Conservation (phyloP, 2,113 vertebrate species). For the Heterotis niloticus region DNA sequence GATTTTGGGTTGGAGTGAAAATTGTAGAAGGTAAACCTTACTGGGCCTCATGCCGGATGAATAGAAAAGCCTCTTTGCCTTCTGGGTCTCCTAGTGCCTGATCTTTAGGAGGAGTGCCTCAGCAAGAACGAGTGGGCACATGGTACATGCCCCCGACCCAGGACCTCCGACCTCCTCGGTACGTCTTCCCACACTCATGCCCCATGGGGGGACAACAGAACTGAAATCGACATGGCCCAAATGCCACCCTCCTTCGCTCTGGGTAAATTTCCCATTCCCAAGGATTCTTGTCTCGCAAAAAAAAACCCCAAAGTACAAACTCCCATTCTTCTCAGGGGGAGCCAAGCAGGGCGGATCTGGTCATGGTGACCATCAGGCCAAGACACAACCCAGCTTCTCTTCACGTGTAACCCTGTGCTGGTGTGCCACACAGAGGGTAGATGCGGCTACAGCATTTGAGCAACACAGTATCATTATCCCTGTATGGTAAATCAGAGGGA, state of each 20-base stretch:
- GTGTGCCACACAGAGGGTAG: neutral
- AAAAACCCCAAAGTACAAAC: neutral
- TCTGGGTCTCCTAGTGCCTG: too few species aligned
- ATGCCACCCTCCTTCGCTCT: slow-evolving; percentile 7
- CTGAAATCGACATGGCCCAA: neutral
- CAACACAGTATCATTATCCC: slow-evolving; percentile 17
- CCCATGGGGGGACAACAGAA: neutral
- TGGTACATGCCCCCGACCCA: neutral
- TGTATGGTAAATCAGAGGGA: slow-evolving; percentile 12
- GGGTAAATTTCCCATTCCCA: neutral
- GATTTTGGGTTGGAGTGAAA: neutral
- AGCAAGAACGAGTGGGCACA: neutral
- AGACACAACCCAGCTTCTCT: neutral
- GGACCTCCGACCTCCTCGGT: neutral
- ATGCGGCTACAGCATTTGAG: neutral
- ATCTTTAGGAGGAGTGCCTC: too few species aligned
- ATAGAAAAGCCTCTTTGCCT: neutral
- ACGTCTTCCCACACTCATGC: slow-evolving; percentile 7
- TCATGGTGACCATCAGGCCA: neutral
- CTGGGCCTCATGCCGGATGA: neutral
- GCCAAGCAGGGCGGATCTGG: neutral
- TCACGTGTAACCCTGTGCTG: neutral
- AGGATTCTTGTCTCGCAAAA: slow-evolving; percentile 11
- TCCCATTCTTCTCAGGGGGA: slow-evolving; percentile 8
- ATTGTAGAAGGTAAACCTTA: neutral